Evolutionary conservation across 2,113 vertebrate species (phyloP), one percentile per base, ranked within the genome.

Genomic region (Cacatua alba): DNA sequence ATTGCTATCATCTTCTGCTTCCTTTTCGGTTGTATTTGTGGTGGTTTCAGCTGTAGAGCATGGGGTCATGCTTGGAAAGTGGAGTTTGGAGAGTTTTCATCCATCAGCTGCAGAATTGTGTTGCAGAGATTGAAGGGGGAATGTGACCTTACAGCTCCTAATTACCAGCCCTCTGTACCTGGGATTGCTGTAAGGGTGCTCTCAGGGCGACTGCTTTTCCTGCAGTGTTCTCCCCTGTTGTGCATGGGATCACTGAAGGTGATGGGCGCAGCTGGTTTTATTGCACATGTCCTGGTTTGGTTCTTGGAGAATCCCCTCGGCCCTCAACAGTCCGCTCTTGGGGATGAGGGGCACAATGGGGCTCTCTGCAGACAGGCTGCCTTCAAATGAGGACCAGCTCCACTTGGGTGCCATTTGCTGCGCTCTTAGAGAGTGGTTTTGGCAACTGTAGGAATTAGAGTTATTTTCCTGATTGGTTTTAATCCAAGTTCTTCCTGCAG

Each of bases 111-210:
- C 28, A 20, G 77, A 39, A 53, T 3, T 23, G 24, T 15, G 3
- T 7, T 0, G 7, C 33, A 51, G 86, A 23, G 43, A 49, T 14
- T 7, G 71, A 2, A 26, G 79, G 14, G 67, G 18, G 19, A 8
- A 8, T 0, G 49, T 17, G 78, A 31, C 67, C 62, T 39, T 3
- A 6, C 18, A 17, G 39, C 75, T 72, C 41, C 75, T 3, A 1
- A 4, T 7, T 6, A 1, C 20, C 3, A 2, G 5, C 3, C 2
- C 39, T 9, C 1, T 2, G 24, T 13, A 0, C 6, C 3, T 10
- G 62, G 24, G 15, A 4, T 17, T 6, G 3, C 29, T 43, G 64
- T 35, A 7, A 1, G 15, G 49, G 41, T 23, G 15, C 15, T n/a
- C 24, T 4, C 0, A 2, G 55, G 60, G 31, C 9, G 11, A 13